These are phyloP conservation scores for Nephrotoma guestfalica DNA, from an alignment of 2,888 invertebrate genomes.

Conservation along the genomic window DNA sequence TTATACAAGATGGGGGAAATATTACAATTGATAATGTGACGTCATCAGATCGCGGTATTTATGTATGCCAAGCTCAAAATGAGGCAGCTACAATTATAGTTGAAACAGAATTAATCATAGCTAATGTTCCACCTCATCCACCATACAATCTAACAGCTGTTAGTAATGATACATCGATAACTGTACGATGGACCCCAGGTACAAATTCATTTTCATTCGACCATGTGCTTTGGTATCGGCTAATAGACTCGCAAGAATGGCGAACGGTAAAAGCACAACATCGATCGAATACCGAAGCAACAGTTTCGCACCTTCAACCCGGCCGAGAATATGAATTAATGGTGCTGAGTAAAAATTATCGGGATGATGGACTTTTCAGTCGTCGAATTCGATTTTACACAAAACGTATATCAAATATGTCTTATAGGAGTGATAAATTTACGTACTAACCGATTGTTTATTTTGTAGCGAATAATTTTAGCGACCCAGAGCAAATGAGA, in stretches of 20 bases:
- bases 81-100: constrained; percentile 73
- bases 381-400: constrained; percentile 64
- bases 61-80: constrained; percentile 71
- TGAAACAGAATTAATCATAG: constrained; percentile 66
- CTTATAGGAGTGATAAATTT: background rate
- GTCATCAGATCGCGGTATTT: constrained; percentile 76
- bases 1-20: constrained; percentile 55
- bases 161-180: constrained; percentile 54
- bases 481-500: constrained; percentile 14
- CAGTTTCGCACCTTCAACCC: constrained; percentile 59
- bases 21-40: constrained; percentile 67
- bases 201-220: constrained; percentile 2
- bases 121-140: constrained; percentile 79
- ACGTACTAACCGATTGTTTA: background rate
- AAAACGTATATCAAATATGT: constrained; percentile 29
- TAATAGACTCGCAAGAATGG: constrained; percentile 65
- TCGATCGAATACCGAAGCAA: constrained; percentile 58
- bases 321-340: constrained; percentile 78
- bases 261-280: constrained; percentile 62
- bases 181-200: constrained; percentile 68
- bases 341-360: constrained; percentile 73
- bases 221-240: constrained; percentile 71
- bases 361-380: constrained; percentile 83
- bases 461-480: background rate
- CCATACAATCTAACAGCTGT: constrained; percentile 74